Evolutionary conservation across 2,888 invertebrate species (phyloP).

Genomic region (Xestia c-nigrum): DNA sequence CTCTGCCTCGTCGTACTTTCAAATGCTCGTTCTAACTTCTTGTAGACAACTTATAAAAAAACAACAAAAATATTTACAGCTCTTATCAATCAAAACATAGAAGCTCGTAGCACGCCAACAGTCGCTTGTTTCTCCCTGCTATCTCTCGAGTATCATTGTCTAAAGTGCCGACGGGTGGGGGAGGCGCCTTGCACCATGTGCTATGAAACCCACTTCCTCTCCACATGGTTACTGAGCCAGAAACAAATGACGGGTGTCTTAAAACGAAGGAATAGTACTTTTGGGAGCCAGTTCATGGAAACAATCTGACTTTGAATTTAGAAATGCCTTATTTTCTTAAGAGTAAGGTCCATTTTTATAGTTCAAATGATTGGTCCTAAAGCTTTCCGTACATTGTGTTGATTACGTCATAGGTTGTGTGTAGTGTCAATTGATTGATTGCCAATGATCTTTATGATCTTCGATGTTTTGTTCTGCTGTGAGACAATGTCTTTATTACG

Average conservation of each 20-base stretch:
- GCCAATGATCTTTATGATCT: constrained; percentile 35
- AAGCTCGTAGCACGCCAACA: constrained; percentile 18
- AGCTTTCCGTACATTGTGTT: background rate
- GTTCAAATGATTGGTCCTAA: background rate
- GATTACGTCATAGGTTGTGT: constrained; percentile 31
- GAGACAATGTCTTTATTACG: background rate
- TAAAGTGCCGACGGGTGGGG: constrained; percentile 23
- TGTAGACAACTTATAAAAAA: background rate
- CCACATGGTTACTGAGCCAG: constrained; percentile 21
- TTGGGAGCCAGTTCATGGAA: background rate
- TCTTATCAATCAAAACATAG: constrained; percentile 29
- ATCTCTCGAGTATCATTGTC: constrained; percentile 52
- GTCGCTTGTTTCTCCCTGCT: constrained; percentile 38
- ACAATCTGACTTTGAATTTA: background rate
- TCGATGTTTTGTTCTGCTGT: constrained; percentile 7
- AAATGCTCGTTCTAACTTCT: background rate
- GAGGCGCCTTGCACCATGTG: constrained; percentile 19
- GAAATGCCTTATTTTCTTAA: background rate
- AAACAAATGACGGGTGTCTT: constrained; percentile 20
- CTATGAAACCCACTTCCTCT: constrained; percentile 22
- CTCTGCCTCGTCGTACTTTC: background rate
- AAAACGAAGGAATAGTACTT: constrained; percentile 1
- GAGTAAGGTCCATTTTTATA: background rate
- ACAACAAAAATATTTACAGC: constrained; percentile 13
- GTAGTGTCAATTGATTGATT: constrained; percentile 44